phyloP scores from a whole-genome alignment of 1,140 invertebrate species.

The Chrysopa pallens region DNA sequence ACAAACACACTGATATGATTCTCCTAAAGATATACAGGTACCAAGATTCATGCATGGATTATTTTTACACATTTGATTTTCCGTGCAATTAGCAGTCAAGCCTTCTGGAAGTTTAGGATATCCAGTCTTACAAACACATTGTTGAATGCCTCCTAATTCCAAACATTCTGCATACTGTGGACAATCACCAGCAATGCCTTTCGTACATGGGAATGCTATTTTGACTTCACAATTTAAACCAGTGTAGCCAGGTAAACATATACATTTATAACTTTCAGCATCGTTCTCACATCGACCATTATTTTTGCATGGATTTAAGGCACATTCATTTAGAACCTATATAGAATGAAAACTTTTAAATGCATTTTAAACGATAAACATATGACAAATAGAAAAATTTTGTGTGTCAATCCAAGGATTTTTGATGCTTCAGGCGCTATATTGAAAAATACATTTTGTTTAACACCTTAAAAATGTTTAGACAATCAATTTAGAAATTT shows the following conservation, averaged over 20 bases:
- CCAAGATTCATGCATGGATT: conserved; percentile 34
- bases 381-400: no score
- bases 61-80: conserved; percentile 38
- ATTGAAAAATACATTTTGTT: no score
- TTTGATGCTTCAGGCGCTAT: no score
- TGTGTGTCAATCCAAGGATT: no score
- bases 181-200: conserved; percentile 21
- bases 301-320: conserved; percentile 45
- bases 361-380: background rate
- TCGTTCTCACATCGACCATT: conserved; percentile 43
- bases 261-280: conserved; percentile 28
- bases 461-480: no score
- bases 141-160: conserved; percentile 24
- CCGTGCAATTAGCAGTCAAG: conserved; percentile 36
- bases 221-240: conserved; percentile 37
- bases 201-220: conserved; percentile 24
- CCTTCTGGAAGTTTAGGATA: conserved; percentile 28
- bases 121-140: conserved; percentile 51
- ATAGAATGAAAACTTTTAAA: conserved; percentile 12
- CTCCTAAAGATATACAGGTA: no score
- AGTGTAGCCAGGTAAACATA: conserved; percentile 33
- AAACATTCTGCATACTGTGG: conserved; percentile 32
- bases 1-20: conserved; percentile 4
- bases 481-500: no score
- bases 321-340: conserved; percentile 38